phyloP scores from a whole-genome alignment of 2,888 invertebrate species.

The Lasioglossum pauxillum region DNA sequence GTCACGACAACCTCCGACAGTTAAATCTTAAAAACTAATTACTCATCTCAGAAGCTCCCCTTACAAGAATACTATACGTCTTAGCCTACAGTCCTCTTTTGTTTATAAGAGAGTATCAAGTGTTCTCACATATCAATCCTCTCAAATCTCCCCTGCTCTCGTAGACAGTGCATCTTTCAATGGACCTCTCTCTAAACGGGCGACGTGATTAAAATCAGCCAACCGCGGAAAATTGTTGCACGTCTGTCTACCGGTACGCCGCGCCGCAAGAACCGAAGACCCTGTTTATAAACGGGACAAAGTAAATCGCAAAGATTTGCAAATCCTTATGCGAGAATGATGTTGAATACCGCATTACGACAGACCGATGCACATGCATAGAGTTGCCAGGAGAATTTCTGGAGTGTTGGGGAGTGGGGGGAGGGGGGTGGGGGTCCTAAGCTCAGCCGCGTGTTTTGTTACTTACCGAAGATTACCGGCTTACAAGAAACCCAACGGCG shows the following conservation, averaged over 20 bases:
- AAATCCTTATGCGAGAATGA: conserved; percentile 39
- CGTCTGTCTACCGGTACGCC: not conserved
- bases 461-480: conserved; percentile 79
- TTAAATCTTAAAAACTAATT: not conserved
- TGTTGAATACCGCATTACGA: conserved; percentile 64
- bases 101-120: not conserved
- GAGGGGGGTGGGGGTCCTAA: conserved; percentile 60
- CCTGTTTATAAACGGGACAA: not conserved
- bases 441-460: conserved; percentile 77
- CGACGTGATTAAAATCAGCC: not conserved
- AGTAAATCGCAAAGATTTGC: not conserved
- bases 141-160: not conserved
- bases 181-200: not conserved
- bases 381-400: conserved; percentile 69
- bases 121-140: not conserved
- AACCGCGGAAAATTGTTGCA: not conserved
- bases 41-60: not conserved
- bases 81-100: not conserved
- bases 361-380: conserved; percentile 58
- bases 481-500: conserved; percentile 75
- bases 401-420: conserved; percentile 52
- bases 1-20: not conserved
- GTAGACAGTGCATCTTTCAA: not conserved
- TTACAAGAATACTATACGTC: not conserved
- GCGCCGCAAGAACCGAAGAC: not conserved